Evolutionary conservation across 2,888 invertebrate genomes (phyloP).

Genomic region (Dorcus hopei): DNA sequence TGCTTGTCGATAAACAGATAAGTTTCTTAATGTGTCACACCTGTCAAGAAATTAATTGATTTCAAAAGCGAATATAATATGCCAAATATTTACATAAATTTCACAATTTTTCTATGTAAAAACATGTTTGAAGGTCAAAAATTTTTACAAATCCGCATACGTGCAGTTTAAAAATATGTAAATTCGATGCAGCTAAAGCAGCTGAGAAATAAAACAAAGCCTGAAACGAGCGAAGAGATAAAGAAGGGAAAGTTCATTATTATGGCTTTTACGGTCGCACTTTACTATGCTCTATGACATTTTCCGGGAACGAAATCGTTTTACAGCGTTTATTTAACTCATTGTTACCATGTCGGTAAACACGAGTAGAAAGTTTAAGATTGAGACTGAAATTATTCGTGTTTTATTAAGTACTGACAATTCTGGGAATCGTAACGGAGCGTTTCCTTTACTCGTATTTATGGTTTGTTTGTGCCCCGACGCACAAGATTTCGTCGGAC

Average conservation of each 20-base stretch:
- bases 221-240: constrained; percentile 21
- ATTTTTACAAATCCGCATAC: neutral
- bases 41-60: too few species aligned
- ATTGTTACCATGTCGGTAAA: constrained; percentile 10
- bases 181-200: neutral
- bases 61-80: too few species aligned
- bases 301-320: constrained; percentile 3
- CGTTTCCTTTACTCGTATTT: too few species aligned
- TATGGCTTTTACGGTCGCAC: constrained; percentile 24
- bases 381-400: neutral
- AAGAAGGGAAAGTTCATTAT: constrained; percentile 28
- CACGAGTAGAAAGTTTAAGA: constrained; percentile 8
- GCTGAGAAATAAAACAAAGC: neutral
- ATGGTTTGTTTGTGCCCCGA: too few species aligned
- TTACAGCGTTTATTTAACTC: constrained; percentile 13
- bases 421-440: neutral
- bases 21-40: too few species aligned
- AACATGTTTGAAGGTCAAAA: too few species aligned
- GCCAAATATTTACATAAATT: too few species aligned
- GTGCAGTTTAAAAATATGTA: neutral
- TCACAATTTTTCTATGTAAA: too few species aligned
- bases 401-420: neutral
- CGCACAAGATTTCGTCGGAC: too few species aligned
- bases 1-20: too few species aligned
- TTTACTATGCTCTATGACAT: constrained; percentile 21